phyloP scores from a whole-genome alignment of 2,113 vertebrate species.

The Casuarius casuarius region DNA sequence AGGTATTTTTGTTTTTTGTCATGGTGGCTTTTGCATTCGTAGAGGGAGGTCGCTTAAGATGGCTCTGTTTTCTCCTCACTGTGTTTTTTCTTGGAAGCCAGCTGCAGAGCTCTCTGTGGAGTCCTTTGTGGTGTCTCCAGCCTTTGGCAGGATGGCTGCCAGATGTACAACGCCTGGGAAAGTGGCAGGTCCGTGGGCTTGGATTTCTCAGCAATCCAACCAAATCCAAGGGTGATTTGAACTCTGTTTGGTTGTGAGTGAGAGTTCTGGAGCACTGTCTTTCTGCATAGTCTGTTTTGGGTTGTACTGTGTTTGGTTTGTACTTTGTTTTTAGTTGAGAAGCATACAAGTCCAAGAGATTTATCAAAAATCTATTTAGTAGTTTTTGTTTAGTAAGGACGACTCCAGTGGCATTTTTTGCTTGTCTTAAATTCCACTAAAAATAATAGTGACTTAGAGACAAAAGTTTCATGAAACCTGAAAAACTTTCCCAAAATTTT shows the following conservation, averaged over 20 bases:
- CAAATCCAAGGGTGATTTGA: not conserved
- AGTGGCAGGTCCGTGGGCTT: rapidly evolving
- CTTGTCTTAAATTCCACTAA: not conserved
- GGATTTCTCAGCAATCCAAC: not conserved
- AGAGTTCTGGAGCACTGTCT: not conserved
- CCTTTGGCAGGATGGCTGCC: not conserved
- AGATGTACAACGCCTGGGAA: not conserved
- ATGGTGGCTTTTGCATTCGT: not conserved
- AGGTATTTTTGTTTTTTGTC: not conserved
- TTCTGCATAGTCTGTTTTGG: not conserved
- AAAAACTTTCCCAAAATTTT: not conserved
- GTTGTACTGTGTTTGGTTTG: not conserved
- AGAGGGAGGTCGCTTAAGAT: not conserved
- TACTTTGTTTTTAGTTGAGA: not conserved
- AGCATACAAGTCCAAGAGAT: not conserved
- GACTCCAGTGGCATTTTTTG: not conserved
- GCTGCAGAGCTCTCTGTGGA: not conserved
- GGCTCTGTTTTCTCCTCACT: not conserved
- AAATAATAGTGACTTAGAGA: not conserved
- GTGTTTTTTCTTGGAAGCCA: not conserved
- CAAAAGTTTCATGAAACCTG: not conserved
- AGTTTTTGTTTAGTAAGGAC: not conserved
- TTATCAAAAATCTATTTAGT: not conserved
- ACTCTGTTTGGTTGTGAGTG: not conserved
- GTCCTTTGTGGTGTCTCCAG: rapidly evolving